Base-by-base conservation (phyloP, 2,797 vertebrate genomes). In the Eremophila alpestris region DNA sequence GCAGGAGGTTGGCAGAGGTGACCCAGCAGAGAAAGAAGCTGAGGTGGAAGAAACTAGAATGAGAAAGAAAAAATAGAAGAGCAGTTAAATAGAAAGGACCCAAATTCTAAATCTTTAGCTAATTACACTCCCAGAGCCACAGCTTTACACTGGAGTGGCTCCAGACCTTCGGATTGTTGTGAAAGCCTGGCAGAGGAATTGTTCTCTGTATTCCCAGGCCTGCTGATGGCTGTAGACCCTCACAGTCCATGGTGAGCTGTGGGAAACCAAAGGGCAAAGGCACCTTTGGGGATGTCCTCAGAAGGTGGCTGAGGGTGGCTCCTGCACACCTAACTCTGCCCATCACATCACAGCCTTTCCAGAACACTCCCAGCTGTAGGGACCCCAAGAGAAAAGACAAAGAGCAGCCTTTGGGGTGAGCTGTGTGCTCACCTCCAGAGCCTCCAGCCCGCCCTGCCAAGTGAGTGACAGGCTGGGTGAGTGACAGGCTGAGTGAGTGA, bases 201-300 rank as follows among this genome's bases (percentile, higher is more conserved):
- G 9, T 11, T 27, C 41, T 16, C 65, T 32, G 41, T 5, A 9
- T 73, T 26, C 46, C 26, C 56, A 32, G 74, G 14, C 21, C 54
- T 30, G 38, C 7, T 41, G 32, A 13, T 13, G n/a, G 19, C 6
- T 23, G 29, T 15, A 32, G 10, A 22, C 26, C 67, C 43, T 1
- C 20, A 46, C 30, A 22, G 27, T 4, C 16, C 1, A 3, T 2
- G 7, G 30, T 8, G 43, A 78, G 49, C 30, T 21, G 34, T 21
- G 65, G 62, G 62, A 43, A 85, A 34, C 16, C 45, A 22, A 13
- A 7, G 1, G 1, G 4, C 36, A n/a, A 36, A 87, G 34, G 36
- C 43, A 7, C 1, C 0, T 40, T 60, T 40, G 0, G 17, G 27
- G 8, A 3, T 0, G 0, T 52, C 54, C 68, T 20, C 51, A 15